Evolutionary conservation across 2,888 invertebrate genomes (phyloP), one percentile per base, ranked within the genome.

Genomic region (Orthosia incerta): DNA sequence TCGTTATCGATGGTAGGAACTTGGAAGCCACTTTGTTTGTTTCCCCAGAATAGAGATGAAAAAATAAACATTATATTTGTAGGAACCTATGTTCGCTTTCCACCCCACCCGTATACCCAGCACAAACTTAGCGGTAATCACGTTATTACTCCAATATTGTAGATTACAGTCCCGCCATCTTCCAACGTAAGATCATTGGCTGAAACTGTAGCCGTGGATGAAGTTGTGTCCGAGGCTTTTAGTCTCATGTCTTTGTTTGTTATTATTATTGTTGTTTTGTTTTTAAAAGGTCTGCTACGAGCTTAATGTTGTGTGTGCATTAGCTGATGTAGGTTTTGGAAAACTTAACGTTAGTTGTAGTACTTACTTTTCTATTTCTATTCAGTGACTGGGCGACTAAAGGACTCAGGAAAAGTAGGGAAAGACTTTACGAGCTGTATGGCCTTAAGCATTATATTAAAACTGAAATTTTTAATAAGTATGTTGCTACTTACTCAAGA

Each of bases 91-190:
- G 74, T n/a, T 80, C 16, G 20, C 11, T 31, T 61, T 67, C 39
- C 53, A 3, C 1, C 0, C 0, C 1, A 45, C 3, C 86, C 7
- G 83, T 89, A 74, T 82, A 77, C 83, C 23, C 11, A 39, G 0
- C 46, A 12, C 61, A 79, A 87, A 87, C 83, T 86, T 86, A 65
- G 69, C 63, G 61, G 75, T 85, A 83, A 89, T 87, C 83, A 85
- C 86, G 71, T 84, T 87, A 89, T 82, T 82, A 83, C 84, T 74
- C 76, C 84, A 87, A 89, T 91, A 88, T 87, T 88, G 88, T 86
- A 86, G 81, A 84, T 87, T 87, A 87, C 82, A 84, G 84, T 76
- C 82, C 65, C 76, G 59, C 76, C 82, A 76, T 84, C 57, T 65
- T 73, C 87, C 87, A 86, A 88, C 82, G 76, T 78, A 78, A 79